Base-by-base conservation (phyloP, 2,888 invertebrate species). In the Lobophora halterata region DNA sequence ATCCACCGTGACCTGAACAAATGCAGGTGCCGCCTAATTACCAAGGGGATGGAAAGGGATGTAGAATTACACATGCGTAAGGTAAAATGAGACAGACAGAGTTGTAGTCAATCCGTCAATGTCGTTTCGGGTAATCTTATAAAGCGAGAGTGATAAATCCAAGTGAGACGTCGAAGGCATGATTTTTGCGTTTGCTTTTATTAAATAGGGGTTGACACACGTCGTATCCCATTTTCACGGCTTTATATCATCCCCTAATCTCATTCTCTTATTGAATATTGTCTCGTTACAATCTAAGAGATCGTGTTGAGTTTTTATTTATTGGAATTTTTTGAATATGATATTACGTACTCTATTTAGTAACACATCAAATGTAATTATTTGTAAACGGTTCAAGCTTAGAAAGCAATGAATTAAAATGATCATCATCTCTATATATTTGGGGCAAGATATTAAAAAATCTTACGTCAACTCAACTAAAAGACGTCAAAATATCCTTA, bases 1-100 rank as follows among this genome's bases (percentile, higher is more conserved):
- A 77, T 71, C 75, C 72, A 66, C 58, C 55, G 66, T 72, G 74
- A 76, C 77, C 77, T 72, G 71, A 75, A 78, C 75, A 79, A 81
- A 83, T 85, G 80, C 82, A 82, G 79, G 82, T 80, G 72, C 64
- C 61, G 61, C 65, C 76, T 85, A 83, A 85, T 85, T 85, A 80
- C 73, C 65, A 45, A 53, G 41, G 25, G 32, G 71, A 34, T 49
- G 9, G 63, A 79, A 45, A 26, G 66, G 58, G 72, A 72, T 16
- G 46, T 45, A 32, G 21, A 53, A 62, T 67, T 24, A 30, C 4
- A 19, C 29, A 28, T 20, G 12, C 4, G 28, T 32, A 25, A 3
- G 65, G 52, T 37, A 60, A 65, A 80, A 43, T 52, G 57, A 52
- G 77, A 81, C 17, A 46, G 42, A 41, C 33, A 38, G 52, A 54